Base-by-base conservation (phyloP, 2,888 invertebrate species). In the Gibbula magus region DNA sequence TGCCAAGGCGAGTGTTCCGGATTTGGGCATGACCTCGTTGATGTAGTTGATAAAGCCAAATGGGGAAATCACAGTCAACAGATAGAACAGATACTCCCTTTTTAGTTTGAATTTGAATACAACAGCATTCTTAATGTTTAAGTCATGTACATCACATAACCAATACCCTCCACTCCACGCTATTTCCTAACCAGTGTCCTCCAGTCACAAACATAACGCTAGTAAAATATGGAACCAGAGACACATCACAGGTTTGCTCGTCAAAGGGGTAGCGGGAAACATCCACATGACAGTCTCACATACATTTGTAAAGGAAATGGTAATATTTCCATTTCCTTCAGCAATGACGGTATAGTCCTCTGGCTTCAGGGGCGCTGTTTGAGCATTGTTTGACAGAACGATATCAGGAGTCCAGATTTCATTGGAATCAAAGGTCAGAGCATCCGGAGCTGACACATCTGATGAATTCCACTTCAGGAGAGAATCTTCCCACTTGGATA, bases 21-120 rank as follows among this genome's bases (percentile, higher is more conserved):
- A 61, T 32, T 66, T 39, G 45, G 79, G 79, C 79, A 79, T 75
- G 32, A 79, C 66, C n/a, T 74, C 79, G 20, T 20, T 79, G 79
- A 75, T 29, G 66, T 56, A 79, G 66, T 66, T 61, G 66, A 73
- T 39, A 66, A 78, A 74, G 22, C 74, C 75, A 39, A 75, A 56
- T 35, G 75, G 75, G 18, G 8, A 35, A 20, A 78, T 61, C 35
- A 81, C 51, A 18, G n/a, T 61, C 20, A 75, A 22, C 10, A 52
- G 29, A n/a, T 75, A 52, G 20, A 73, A 73, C 45, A 35, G 35
- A 39, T 35, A 73, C 20, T 73, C 45, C 0, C 70, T 18, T 73
- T 20, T 32, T n/a, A 73, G 16, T 4, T 3, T 2, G 35, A 73
- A 73, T 4, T 32, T 7, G 3, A 61, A 20, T n/a, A 4, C 35